Percentiles rank a stretch among this genome's conserved stretches.
These are phyloP conservation scores for Notolabrus celidotus DNA, from an alignment of 2,797 vertebrate genomes.

Conservation along the genomic window DNA sequence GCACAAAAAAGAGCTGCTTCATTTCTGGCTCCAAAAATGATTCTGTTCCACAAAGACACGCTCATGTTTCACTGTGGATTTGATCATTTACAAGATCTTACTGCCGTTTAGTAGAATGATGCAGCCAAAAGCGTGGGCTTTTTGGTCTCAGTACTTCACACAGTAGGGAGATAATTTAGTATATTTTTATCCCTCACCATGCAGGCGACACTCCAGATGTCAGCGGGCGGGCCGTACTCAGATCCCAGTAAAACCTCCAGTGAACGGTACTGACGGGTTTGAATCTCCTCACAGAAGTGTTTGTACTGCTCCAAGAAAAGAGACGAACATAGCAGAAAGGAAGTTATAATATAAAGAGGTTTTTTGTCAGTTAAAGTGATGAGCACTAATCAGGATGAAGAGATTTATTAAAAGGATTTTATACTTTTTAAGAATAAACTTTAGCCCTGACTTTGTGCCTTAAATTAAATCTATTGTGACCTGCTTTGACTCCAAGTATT, in stretches of 20 bases:
- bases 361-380: background rate
- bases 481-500: too few relatives aligned
- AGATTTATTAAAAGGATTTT: too few relatives aligned
- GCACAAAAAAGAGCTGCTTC: too few relatives aligned
- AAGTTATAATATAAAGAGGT: background rate
- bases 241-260: conserved; percentile 91
- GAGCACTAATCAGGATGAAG: background rate
- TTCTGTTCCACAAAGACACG: too few relatives aligned
- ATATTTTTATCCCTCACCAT: conserved; percentile 80
- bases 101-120: too few relatives aligned
- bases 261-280: conserved; percentile 91
- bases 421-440: background rate
- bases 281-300: conserved; percentile 91
- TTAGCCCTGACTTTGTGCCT: background rate
- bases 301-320: conserved; percentile 85
- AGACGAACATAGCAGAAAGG: conserved; percentile 26
- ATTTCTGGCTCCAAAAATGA: too few relatives aligned
- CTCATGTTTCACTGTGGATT: too few relatives aligned
- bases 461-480: background rate
- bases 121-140: too few relatives aligned
- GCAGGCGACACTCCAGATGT: conserved; percentile 92
- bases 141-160: too few relatives aligned
- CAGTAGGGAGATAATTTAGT: background rate
- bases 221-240: conserved; percentile 87
- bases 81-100: too few relatives aligned